Conservation (phyloP, 2,797 vertebrate genomes). For the Trichosurus vulpecula region DNA sequence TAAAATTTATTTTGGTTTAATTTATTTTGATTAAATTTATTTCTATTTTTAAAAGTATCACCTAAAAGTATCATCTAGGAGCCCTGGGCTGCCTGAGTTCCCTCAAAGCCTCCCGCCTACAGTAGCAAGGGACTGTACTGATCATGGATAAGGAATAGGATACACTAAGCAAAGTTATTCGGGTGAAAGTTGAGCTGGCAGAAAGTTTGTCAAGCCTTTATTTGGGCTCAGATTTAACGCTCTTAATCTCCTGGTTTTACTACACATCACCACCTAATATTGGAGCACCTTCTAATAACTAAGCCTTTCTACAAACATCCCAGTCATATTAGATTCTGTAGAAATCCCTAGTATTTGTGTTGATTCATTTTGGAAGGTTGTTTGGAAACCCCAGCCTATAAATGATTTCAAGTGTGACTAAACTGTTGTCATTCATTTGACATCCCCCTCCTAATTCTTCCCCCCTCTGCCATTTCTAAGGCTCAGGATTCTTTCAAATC, state of each 20-base stretch:
- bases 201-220: constrained; percentile 44
- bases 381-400: constrained; percentile 72
- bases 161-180: neutral
- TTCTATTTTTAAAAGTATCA: neutral
- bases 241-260: constrained; percentile 61
- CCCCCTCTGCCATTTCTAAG: neutral
- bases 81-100: neutral
- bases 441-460: constrained; percentile 32
- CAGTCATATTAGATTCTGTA: constrained; percentile 73
- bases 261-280: constrained; percentile 71
- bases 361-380: constrained; percentile 77
- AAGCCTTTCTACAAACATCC: constrained; percentile 76
- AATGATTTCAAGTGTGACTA: constrained; percentile 75
- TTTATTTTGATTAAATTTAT: constrained; percentile 8
- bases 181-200: neutral
- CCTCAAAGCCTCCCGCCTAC: neutral
- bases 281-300: constrained; percentile 69
- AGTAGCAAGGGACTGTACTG: neutral
- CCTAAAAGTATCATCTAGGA: neutral
- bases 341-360: constrained; percentile 70
- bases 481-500: constrained; percentile 15
- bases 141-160: neutral
- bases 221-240: constrained; percentile 69
- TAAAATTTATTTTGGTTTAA: neutral
- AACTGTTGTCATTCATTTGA: constrained; percentile 71